phyloP scores from a whole-genome alignment of 2,888 invertebrate species.

The Oscheius sp. region DNA sequence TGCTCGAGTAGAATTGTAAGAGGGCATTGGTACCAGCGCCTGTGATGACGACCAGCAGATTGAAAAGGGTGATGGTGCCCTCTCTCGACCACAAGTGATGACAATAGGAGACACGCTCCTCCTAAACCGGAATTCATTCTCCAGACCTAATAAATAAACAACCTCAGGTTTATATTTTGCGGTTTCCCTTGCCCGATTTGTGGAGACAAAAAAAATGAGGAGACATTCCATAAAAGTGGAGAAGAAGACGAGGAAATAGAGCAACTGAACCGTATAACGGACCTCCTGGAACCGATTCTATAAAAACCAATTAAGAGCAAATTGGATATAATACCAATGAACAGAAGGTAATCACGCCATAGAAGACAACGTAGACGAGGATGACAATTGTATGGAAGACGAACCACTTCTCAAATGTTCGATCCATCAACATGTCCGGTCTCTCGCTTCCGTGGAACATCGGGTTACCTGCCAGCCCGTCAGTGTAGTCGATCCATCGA shows the following conservation, averaged over 20 bases:
- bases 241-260: constrained; percentile 7
- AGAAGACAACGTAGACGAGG: background rate
- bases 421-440: background rate
- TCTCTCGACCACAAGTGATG: background rate
- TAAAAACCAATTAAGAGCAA: background rate
- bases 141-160: background rate
- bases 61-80: background rate
- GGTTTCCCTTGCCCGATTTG: background rate
- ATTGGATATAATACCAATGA: no score
- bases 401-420: constrained; percentile 29
- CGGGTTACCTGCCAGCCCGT: constrained; percentile 11
- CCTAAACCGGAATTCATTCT: background rate
- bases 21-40: background rate
- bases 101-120: background rate
- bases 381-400: constrained; percentile 8
- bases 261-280: background rate
- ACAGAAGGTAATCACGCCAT: background rate
- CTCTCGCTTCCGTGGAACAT: constrained; percentile 4
- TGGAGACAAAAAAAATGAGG: background rate
- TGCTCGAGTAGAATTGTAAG: background rate
- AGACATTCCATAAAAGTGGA: constrained; percentile 1
- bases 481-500: background rate
- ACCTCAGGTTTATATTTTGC: background rate
- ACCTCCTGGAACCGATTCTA: background rate
- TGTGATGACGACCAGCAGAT: background rate